Conservation (phyloP, 2,888 invertebrate species). For the Nephrotoma guestfalica region DNA sequence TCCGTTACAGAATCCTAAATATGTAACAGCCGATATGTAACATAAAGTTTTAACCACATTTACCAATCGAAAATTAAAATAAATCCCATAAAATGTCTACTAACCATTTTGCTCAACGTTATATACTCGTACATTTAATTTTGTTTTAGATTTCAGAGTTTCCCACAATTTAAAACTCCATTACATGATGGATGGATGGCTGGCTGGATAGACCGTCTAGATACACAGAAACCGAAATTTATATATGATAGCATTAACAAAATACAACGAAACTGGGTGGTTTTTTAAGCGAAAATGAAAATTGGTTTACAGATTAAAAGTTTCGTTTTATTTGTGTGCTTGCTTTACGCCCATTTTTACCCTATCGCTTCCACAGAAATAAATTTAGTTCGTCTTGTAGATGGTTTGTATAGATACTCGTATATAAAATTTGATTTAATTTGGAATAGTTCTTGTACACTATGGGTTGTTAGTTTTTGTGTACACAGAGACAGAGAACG, state of each 20-base stretch:
- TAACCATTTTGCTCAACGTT: neutral
- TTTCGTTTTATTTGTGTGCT: neutral
- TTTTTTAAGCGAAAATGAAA: neutral
- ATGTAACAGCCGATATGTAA: neutral
- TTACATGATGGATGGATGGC: neutral
- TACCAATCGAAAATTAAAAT: neutral
- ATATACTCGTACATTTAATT: neutral
- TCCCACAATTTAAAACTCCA: neutral
- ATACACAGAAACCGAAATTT: neutral
- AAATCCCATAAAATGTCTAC: neutral
- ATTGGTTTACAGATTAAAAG: neutral
- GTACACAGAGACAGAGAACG: neutral
- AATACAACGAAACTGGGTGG: neutral
- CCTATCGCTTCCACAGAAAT: neutral
- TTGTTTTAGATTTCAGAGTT: neutral
- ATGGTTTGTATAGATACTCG: neutral
- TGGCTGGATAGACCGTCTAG: neutral
- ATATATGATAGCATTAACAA: neutral
- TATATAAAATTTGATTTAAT: neutral
- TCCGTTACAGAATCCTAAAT: neutral
- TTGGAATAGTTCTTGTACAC: neutral
- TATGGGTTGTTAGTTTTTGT: neutral
- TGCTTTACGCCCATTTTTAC: neutral
- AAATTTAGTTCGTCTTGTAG: neutral
- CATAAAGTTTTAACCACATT: neutral